phyloP scores from a whole-genome alignment of 2,113 vertebrate genomes.

The Paralichthys olivaceus region DNA sequence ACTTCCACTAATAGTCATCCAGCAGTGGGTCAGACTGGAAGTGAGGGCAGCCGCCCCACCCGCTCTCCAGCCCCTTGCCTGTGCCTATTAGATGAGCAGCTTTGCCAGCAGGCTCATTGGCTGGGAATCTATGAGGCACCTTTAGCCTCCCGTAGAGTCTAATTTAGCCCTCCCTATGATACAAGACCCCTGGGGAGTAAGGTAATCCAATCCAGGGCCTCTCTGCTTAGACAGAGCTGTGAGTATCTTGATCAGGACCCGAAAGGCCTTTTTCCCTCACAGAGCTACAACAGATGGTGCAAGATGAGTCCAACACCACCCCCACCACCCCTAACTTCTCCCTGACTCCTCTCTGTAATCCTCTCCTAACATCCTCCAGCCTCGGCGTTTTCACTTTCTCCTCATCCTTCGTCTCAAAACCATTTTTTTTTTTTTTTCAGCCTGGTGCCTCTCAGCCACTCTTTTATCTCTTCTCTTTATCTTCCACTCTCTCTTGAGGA shows the following conservation, averaged over 20 bases:
- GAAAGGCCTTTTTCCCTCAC: slow-evolving; percentile 50
- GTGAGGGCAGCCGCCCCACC: neutral
- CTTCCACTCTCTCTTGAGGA: neutral
- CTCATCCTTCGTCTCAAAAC: slow-evolving; percentile 11
- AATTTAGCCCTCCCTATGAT: slow-evolving; percentile 63
- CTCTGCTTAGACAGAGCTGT: slow-evolving; percentile 41
- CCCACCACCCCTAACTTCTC: slow-evolving; percentile 2
- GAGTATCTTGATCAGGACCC: slow-evolving; percentile 72
- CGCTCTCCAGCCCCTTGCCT: neutral
- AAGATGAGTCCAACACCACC: slow-evolving; percentile 47
- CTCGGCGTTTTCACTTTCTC: slow-evolving; percentile 8
- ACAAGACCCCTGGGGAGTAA: slow-evolving; percentile 40
- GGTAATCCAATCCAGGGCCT: slow-evolving; percentile 62
- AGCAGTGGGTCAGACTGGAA: neutral
- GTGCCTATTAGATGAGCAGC: slow-evolving; percentile 30
- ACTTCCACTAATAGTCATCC: neutral
- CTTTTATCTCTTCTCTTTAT: neutral
- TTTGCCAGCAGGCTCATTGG: slow-evolving; percentile 15
- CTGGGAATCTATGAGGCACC: slow-evolving; percentile 28
- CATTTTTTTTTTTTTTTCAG: neutral
- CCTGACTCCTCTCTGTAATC: slow-evolving; percentile 46
- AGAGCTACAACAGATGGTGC: slow-evolving; percentile 70
- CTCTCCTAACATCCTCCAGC: slow-evolving; percentile 31
- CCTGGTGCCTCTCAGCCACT: slow-evolving; percentile 3
- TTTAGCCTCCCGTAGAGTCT: slow-evolving; percentile 47